Base-by-base conservation (phyloP, 1,140 invertebrate genomes). In the Monochamus saltuarius region DNA sequence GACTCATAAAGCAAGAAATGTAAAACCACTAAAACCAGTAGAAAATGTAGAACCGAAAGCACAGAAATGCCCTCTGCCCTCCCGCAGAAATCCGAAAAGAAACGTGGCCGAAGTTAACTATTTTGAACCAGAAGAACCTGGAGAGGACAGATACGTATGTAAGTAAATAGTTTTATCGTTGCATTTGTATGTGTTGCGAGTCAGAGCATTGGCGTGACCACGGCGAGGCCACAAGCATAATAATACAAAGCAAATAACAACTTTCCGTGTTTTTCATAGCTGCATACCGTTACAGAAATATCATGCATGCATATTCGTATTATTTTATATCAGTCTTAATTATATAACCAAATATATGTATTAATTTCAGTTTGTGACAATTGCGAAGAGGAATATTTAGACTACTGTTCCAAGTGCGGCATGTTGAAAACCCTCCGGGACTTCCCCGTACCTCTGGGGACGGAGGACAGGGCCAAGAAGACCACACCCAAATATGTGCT, bases 281-380 rank as follows among this genome's bases (percentile, higher is more conserved):
- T n/a, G n/a, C n/a, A n/a, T n/a, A n/a, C n/a, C n/a, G n/a, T n/a
- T 50, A 9, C 16, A 34, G 10, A 7, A 16, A 7, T 6, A 9
- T 50, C 4, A 16, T 8, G 4, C 7, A n/a, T n/a, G n/a, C n/a
- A n/a, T n/a, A n/a, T 14, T 22, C 7, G 4, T 50, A 34, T 50
- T 7, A 29, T 9, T 50, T 11, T 17, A 45, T 14, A 19, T 4
- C 10, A 36, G 7, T 29, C 47, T 2, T 7, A 10, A 46, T 46
- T 9, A 46, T 9, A 16, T 8, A 11, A 13, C 34, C 35, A 10
- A 0, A 51, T 13, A 51, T 11, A 17, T 7, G 8, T 34, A 7
- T n/a, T 37, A 10, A 17, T 50, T 56, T 14, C 14, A 70, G 68
- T 61, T 55, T 70, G 68, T 46, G 68, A 70, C 38, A 58, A 56